Conservation (phyloP, 2,113 vertebrate species). For the Alethe castanea region DNA sequence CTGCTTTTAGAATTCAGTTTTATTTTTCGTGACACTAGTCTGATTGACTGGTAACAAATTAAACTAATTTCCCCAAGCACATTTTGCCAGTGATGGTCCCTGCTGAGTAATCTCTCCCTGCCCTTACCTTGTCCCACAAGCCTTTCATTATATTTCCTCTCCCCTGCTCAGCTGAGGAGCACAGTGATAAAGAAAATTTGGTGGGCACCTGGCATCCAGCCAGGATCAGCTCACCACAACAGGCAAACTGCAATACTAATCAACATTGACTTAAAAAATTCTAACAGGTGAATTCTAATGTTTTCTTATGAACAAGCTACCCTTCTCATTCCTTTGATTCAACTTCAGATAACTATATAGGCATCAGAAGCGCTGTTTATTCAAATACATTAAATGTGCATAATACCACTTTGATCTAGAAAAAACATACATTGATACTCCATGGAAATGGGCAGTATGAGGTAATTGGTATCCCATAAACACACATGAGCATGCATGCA, state of each 20-base stretch:
- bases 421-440: not conserved
- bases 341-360: not conserved
- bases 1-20: not conserved
- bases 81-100: not conserved
- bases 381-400: not conserved
- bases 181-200: not conserved
- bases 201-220: not conserved
- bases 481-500: accelerated
- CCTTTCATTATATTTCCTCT: not conserved
- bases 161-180: not conserved
- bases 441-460: not conserved
- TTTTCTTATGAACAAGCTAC: not conserved
- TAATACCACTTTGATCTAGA: not conserved
- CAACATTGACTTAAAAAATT: not conserved
- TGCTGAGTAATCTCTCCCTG: not conserved
- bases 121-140: not conserved
- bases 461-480: not conserved
- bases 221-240: not conserved
- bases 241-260: not conserved
- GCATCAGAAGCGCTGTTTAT: not conserved
- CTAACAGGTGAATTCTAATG: not conserved
- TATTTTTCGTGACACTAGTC: not conserved
- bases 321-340: not conserved
- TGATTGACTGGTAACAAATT: not conserved
- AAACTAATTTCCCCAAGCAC: not conserved